Conservation (phyloP, 1,140 invertebrate species). For the Drosophila ananassae region DNA sequence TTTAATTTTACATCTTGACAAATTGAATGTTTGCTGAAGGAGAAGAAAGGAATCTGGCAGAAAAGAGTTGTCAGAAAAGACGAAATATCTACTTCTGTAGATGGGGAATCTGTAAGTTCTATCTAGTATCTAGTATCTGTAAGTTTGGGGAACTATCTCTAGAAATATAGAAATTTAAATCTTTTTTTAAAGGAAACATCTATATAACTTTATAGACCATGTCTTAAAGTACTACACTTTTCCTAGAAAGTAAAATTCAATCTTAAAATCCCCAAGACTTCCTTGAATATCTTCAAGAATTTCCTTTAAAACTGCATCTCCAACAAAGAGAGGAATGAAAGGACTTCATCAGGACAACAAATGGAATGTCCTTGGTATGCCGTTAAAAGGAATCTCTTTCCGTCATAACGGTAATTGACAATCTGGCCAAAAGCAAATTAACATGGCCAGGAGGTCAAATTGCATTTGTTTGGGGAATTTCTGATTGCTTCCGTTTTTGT, state of each 20-base stretch:
- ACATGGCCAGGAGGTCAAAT: slow-evolving; percentile 44
- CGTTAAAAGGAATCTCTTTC: slow-evolving; percentile 14
- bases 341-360: not conserved
- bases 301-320: not conserved
- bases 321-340: not conserved
- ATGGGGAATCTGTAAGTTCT: no score
- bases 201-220: no score
- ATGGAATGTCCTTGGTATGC: not conserved
- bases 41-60: not conserved
- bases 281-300: not conserved
- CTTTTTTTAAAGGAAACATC: no score
- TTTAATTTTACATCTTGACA: slow-evolving; percentile 74
- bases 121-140: no score
- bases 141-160: no score
- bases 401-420: slow-evolving; percentile 42
- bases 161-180: no score
- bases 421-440: slow-evolving; percentile 51
- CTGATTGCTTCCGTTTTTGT: slow-evolving; percentile 73
- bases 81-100: no score
- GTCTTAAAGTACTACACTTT: no score
- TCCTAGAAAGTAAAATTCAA: no score
- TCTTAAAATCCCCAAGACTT: no score
- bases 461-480: slow-evolving; percentile 60
- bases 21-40: slow-evolving; percentile 63
- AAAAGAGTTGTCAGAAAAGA: no score